Conservation (phyloP, 2,113 vertebrate genomes). For the Guaruba guarouba region DNA sequence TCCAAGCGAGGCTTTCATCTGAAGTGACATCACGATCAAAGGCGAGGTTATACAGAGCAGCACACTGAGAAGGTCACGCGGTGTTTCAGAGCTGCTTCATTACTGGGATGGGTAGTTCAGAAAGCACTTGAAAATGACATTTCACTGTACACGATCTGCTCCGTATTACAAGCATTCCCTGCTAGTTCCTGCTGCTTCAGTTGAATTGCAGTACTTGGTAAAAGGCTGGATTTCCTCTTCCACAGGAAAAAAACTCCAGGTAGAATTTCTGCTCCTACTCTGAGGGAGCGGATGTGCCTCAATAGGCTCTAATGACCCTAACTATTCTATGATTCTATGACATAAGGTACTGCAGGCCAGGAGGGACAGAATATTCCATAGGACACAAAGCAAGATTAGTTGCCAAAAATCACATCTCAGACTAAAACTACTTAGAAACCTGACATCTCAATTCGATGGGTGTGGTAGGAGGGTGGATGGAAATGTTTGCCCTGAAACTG, state of each 20-base stretch:
- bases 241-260: not conserved
- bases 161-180: not conserved
- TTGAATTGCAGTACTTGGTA: not conserved
- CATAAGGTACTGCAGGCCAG: not conserved
- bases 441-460: not conserved
- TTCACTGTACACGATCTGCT: not conserved
- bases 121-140: slow-evolving; percentile 17
- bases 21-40: slow-evolving; percentile 50
- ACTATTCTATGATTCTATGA: no score
- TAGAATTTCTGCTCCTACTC: not conserved
- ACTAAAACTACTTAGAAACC: slow-evolving; percentile 13
- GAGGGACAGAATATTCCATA: not conserved
- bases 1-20: not conserved
- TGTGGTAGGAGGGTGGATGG: not conserved
- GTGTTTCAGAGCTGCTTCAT: slow-evolving; percentile 19
- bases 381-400: not conserved
- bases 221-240: not conserved
- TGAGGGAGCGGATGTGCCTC: not conserved
- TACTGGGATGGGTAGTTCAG: not conserved
- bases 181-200: not conserved
- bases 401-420: slow-evolving; percentile 32
- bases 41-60: not conserved
- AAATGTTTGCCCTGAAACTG: slow-evolving; percentile 2
- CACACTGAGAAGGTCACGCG: not conserved
- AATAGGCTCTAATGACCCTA: not conserved